Base-by-base conservation (phyloP, 2,888 invertebrate genomes). In the Steinernema carpocapsae region DNA sequence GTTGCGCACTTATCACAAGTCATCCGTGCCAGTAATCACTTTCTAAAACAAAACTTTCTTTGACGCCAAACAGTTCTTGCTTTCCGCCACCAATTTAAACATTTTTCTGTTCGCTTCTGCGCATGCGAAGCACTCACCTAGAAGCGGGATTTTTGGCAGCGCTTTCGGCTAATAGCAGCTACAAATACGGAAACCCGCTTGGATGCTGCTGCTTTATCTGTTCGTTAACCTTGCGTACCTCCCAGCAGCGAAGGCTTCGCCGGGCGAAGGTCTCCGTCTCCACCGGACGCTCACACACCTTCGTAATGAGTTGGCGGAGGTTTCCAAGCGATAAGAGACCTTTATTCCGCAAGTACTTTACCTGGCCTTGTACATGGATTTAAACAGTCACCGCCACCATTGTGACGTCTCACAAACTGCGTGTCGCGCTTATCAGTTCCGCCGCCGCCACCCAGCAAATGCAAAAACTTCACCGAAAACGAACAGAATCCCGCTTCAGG, bases 391-490 rank as follows among this genome's bases (percentile, higher is more conserved):
- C 64, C 17, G 64, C 29, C 64, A 64, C 64, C 17, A 26, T 64
- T 64, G 12, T 32, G 64, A 32, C 64, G 64, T 64, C 3, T 19
- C 37, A 37, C 29, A 64, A 64, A 29, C 29, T 29, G 64, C 64
- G 64, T 32, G 64, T 32, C 64, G 64, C 37, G 64, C 64, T 64
- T 64, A 64, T 64, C 64, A 64, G 64, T 32, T 1, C 32, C 32
- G 64, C 64, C 26, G 26, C 12, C 17, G 32, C 17, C 19, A 12
- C 37, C 29, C 6, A 26, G 24, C 29, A 19, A 32, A 64, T 22
- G 64, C 29, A 64, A 64, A 64, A 64, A 64, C 14, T 64, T 64
- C 22, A n/a, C 64, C 32, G 64, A 64, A 64, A 64, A 4, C 26
- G 64, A 29, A 64, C 10, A 26, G 2, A 19, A 51, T 6, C 51